A percentile compares a stretch with the other conserved stretches of the same genome.
Evolutionary conservation across 2,797 vertebrate genomes (phyloP).

Genomic region (Steatocranus sp.): DNA sequence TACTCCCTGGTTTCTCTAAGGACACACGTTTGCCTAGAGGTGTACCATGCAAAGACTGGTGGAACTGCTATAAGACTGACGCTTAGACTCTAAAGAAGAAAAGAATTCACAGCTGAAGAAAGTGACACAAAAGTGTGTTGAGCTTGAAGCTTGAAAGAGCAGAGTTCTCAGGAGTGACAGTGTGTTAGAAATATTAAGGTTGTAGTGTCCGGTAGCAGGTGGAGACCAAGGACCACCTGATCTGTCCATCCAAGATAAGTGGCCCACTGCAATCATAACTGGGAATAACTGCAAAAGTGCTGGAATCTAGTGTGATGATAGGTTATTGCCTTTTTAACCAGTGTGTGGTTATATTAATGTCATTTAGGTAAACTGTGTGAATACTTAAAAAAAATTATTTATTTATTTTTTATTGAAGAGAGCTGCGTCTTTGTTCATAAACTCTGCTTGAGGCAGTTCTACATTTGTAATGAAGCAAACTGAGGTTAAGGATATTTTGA

Average conservation of each 20-base stretch:
- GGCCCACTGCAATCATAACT: not conserved
- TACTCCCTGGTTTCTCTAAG: not conserved
- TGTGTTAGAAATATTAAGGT: not conserved
- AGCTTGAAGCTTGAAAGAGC: not conserved
- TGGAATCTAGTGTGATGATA: not conserved
- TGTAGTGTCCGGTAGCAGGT: not conserved
- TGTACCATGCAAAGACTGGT: not conserved
- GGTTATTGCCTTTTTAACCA: not conserved
- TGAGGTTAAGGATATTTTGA: not conserved
- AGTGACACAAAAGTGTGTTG: not conserved
- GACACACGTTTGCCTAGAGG: not conserved
- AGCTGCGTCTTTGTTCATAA: not conserved
- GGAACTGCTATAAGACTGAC: not conserved
- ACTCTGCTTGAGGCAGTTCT: not conserved
- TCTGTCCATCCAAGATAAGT: not conserved
- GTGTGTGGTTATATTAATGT: not conserved
- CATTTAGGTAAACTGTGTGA: not conserved
- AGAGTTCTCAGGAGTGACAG: rapidly evolving
- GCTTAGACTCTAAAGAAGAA: not conserved
- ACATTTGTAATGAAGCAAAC: not conserved
- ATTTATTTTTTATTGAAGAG: not conserved
- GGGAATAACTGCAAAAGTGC: not conserved
- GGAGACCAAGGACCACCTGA: not conserved
- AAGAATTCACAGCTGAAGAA: not conserved
- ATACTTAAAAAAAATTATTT: not conserved